These are phyloP conservation scores for Mormoops blainvillei DNA, from an alignment of 2,113 vertebrate species.

Conservation along the genomic window DNA sequence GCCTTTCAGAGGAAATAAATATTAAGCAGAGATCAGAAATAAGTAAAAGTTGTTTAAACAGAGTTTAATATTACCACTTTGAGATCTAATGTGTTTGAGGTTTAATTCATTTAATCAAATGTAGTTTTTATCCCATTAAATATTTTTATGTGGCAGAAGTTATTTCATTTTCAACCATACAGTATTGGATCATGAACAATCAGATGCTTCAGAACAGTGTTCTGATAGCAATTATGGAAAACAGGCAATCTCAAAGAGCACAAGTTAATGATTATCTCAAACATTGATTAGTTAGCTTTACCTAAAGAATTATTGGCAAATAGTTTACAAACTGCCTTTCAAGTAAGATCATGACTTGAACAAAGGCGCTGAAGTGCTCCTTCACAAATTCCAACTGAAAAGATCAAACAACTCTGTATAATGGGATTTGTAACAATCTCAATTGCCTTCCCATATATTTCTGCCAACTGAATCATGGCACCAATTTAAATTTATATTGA, in stretches of 20 bases:
- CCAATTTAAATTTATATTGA: neutral
- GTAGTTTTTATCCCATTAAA: neutral
- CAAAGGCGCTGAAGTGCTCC: neutral
- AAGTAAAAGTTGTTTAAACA: neutral
- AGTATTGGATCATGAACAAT: slow-evolving; percentile 3
- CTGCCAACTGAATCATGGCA: neutral
- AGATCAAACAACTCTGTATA: neutral
- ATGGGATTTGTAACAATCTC: neutral
- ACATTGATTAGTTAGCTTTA: neutral
- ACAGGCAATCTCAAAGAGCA: slow-evolving; percentile 1
- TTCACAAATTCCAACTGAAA: neutral
- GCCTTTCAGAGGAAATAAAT: neutral
- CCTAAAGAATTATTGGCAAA: neutral
- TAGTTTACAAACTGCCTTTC: slow-evolving; percentile 8
- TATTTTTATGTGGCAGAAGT: slow-evolving; percentile 20
- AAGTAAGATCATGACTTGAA: neutral
- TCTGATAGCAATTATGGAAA: neutral
- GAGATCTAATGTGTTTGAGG: neutral
- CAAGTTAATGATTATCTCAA: neutral
- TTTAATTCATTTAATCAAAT: slow-evolving; percentile 1
- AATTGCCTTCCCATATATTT: neutral
- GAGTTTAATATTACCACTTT: neutral
- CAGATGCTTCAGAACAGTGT: neutral
- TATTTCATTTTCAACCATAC: slow-evolving; percentile 36
- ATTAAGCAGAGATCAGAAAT: slow-evolving; percentile 16